phyloP scores from a whole-genome alignment of 2,113 vertebrate genomes.

The Perca schrenkii region DNA sequence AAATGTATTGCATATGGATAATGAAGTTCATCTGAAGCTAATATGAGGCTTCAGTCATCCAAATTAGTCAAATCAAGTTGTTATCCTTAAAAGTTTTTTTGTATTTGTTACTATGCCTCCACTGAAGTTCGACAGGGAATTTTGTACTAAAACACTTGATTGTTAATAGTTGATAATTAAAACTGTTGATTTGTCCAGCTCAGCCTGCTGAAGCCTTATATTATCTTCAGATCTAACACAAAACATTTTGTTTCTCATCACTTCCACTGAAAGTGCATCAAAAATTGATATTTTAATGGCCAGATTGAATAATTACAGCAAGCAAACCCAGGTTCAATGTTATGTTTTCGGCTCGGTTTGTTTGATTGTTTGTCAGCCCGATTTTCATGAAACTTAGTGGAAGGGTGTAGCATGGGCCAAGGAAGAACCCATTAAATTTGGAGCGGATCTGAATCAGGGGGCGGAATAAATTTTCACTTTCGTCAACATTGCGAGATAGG shows the following conservation, averaged over 20 bases:
- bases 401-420: too few relatives aligned
- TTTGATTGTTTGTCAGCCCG: too few relatives aligned
- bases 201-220: background rate
- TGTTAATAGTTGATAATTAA: too few relatives aligned
- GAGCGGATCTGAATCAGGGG: too few relatives aligned
- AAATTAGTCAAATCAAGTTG: background rate
- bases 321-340: background rate
- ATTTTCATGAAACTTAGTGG: too few relatives aligned
- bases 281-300: background rate
- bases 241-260: background rate
- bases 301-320: background rate
- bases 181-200: background rate
- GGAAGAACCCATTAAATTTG: too few relatives aligned
- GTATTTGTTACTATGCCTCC: too few relatives aligned
- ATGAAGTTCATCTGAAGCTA: background rate
- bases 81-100: background rate
- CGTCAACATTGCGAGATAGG: too few relatives aligned
- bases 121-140: background rate
- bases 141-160: too few relatives aligned
- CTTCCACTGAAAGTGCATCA: background rate
- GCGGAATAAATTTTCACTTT: too few relatives aligned
- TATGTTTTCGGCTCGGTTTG: too few relatives aligned
- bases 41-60: background rate
- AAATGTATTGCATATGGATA: background rate
- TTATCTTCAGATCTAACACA: background rate